Evolutionary conservation across 2,113 vertebrate species (phyloP), one percentile per base, ranked within the genome.

Genomic region (Rhinolophus sinicus): DNA sequence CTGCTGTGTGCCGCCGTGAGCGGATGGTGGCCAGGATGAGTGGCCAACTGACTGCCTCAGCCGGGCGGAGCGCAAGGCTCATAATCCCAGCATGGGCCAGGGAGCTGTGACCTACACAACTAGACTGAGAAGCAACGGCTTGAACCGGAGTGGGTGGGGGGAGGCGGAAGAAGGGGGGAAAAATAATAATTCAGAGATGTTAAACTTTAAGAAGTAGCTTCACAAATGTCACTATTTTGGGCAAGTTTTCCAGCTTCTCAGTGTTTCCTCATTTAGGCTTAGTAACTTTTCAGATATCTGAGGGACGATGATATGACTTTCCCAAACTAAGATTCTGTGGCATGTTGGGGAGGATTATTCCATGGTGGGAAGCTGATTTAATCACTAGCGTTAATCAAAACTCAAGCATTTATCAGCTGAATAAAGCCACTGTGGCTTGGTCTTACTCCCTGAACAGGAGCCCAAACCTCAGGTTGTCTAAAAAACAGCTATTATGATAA

Each of bases 351-450:
- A 86, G 22, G 56, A 92, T 58, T 58, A 96, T 44, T 50, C 62
- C 56, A 90, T 8, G 15, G 26, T 75, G 24, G 26, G 1, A 11
- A 92, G 38, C 91, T 35, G 24, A 95, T 38, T 92, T 77, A 92
- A 95, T 82, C 60, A 86, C 16, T 6, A 95, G 13, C 52, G 60
- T 65, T 89, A 90, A 93, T 12, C 72, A 77, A 97, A 94, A 93
- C 22, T 5, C 78, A 92, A 52, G 8, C 21, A 88, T 67, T 88
- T 92, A 92, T 44, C n/a, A 77, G 16, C 30, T 92, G 33, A 93
- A 78, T 75, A 73, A 93, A 88, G 40, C 60, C 14, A 91, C 28
- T 75, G 30, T 72, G 30, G n/a, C 38, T 67, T 88, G 52, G 50
- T 70, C 54, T 90, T 93, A 65, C 9, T 93, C 58, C 24, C 38